Conservation (phyloP, 2,113 vertebrate species). For the Micronisus gabar region DNA sequence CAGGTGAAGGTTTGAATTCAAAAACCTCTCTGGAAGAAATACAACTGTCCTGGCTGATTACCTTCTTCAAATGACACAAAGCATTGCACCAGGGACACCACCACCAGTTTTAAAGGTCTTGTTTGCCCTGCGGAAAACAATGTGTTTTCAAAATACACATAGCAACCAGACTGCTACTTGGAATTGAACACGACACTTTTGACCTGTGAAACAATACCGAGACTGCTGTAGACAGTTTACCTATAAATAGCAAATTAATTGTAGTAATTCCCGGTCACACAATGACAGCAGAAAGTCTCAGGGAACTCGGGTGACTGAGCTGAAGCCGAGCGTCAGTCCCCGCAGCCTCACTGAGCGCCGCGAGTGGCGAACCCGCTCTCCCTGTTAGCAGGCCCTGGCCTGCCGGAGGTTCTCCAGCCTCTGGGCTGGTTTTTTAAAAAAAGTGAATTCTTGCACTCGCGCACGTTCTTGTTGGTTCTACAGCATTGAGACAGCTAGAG, state of each 20-base stretch:
- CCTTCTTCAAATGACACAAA: not conserved
- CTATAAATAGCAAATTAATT: not conserved
- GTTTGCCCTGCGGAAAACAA: not conserved
- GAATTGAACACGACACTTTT: not conserved
- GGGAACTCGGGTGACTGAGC: accelerated
- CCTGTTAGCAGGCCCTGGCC: no score
- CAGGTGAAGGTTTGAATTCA: not conserved
- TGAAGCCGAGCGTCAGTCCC: no score
- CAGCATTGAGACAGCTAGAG: not conserved
- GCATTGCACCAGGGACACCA: not conserved
- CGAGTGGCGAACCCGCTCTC: accelerated
- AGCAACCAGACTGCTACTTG: not conserved
- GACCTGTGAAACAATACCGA: accelerated
- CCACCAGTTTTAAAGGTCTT: not conserved
- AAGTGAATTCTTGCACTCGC: not conserved
- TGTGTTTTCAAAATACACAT: not conserved
- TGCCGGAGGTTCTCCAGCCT: accelerated
- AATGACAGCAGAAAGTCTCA: accelerated
- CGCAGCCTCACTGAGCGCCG: accelerated
- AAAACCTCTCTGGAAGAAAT: not conserved
- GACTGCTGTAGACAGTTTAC: accelerated
- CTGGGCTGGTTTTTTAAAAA: not conserved
- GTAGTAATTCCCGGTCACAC: not conserved
- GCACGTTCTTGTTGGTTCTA: not conserved
- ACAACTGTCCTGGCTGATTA: not conserved